Conservation (phyloP, 2,113 vertebrate genomes). For the Zapus hudsonius region DNA sequence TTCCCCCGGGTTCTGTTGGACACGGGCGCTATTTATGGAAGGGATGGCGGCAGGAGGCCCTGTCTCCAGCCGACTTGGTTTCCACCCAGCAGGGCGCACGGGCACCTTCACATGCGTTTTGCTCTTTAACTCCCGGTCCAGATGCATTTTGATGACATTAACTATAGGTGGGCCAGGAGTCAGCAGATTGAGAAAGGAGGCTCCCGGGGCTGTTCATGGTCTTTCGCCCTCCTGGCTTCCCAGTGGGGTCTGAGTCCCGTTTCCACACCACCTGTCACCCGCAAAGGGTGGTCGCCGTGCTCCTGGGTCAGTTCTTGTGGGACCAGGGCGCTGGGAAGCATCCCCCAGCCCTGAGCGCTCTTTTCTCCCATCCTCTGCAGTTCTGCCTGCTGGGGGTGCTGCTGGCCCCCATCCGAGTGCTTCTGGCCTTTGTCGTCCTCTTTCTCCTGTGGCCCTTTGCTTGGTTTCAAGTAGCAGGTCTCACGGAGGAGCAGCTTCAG, state of each 20-base stretch:
- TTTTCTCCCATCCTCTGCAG: constrained; percentile 78
- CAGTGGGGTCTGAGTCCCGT: neutral
- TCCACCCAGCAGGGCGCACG: neutral
- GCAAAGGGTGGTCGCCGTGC: neutral
- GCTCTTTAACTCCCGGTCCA: constrained; percentile 33
- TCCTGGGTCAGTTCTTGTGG: neutral
- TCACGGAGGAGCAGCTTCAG: constrained; percentile 85
- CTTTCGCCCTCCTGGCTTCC: neutral
- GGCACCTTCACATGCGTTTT: neutral
- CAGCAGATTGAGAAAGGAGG: neutral
- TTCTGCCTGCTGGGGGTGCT: constrained; percentile 87
- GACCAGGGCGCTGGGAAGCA: neutral
- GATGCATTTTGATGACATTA: constrained; percentile 11
- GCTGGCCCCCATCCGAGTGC: constrained; percentile 88
- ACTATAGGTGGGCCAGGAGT: neutral
- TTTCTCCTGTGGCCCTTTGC: constrained; percentile 91
- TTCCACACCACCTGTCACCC: neutral
- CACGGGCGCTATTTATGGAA: constrained; percentile 66
- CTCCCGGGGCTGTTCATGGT: neutral
- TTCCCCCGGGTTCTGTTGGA: constrained; percentile 41
- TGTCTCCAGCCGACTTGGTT: neutral
- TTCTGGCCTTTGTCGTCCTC: constrained; percentile 84
- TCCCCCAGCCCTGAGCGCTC: constrained; percentile 3
- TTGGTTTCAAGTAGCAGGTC: constrained; percentile 87
- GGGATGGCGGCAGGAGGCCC: neutral